These are phyloP conservation scores for Crotalus helleri DNA, from an alignment of 2,113 vertebrate species.

Conservation along the genomic window DNA sequence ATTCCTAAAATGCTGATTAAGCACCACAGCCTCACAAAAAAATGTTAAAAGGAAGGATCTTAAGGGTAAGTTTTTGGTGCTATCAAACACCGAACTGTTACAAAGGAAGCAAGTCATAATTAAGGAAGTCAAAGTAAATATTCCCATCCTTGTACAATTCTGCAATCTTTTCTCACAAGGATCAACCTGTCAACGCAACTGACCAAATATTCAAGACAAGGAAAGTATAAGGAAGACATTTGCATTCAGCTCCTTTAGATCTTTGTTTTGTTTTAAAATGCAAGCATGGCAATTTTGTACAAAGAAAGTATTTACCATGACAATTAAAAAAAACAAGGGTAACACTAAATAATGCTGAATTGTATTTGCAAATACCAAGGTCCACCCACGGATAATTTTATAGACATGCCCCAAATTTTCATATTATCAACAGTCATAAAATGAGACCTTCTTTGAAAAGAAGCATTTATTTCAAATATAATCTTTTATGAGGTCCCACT, in stretches of 20 bases:
- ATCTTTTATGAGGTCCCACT: background rate
- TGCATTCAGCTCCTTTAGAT: background rate
- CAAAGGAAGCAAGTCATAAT: background rate
- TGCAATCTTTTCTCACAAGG: background rate
- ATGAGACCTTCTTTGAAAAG: background rate
- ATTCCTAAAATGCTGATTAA: background rate
- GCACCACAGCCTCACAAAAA: background rate
- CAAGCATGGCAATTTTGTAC: background rate
- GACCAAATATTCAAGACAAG: background rate
- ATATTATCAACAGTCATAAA: background rate
- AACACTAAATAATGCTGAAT: background rate
- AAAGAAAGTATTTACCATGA: background rate
- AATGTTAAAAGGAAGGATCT: background rate
- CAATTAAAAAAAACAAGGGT: background rate
- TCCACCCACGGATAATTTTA: background rate
- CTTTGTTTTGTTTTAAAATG: background rate
- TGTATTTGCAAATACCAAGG: background rate
- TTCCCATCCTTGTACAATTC: background rate
- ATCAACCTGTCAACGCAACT: background rate
- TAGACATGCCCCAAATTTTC: background rate
- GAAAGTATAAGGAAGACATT: background rate
- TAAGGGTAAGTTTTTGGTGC: background rate
- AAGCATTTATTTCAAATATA: background rate
- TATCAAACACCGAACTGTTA: background rate
- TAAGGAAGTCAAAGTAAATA: background rate